Evolutionary conservation across 2,888 invertebrate genomes (phyloP).

Genomic region (Drosophila mettleri): DNA sequence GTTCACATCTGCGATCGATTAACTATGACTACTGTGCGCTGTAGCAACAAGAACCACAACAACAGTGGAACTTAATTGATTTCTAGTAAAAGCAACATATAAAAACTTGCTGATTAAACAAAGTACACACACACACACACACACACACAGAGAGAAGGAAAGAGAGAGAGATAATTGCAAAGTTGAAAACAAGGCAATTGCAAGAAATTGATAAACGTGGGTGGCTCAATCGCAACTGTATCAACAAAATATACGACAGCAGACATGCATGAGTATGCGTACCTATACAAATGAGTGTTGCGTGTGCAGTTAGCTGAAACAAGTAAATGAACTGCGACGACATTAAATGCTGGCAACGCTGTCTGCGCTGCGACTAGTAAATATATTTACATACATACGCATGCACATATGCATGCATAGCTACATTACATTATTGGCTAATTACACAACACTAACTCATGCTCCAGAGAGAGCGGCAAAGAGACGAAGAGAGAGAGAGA

Average conservation of each 20-base stretch:
- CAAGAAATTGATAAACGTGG: slow-evolving; percentile 42
- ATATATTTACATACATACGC: slow-evolving; percentile 9
- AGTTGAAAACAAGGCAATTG: slow-evolving; percentile 33
- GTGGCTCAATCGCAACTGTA: slow-evolving; percentile 51
- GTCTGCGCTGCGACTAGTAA: slow-evolving; percentile 6
- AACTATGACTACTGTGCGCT: slow-evolving; percentile 9
- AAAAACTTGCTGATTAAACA: no score
- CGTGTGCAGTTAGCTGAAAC: slow-evolving; percentile 38
- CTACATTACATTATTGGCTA: slow-evolving; percentile 35
- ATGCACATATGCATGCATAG: slow-evolving; percentile 3
- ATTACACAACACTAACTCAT: slow-evolving; percentile 44
- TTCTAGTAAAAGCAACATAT: neutral
- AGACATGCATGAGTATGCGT: neutral
- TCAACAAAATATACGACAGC: slow-evolving; percentile 31
- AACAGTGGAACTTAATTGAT: neutral
- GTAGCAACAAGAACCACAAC: neutral
- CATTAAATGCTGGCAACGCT: slow-evolving; percentile 22
- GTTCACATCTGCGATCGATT: slow-evolving; percentile 35
- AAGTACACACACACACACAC: no score
- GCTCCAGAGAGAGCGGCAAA: slow-evolving; percentile 10
- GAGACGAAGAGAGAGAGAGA: slow-evolving; percentile 5
- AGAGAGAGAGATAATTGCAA: no score
- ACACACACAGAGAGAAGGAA: no score
- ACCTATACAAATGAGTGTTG: slow-evolving; percentile 11
- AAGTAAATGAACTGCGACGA: slow-evolving; percentile 41